Percentiles rank a stretch among this genome's conserved stretches.
These are phyloP conservation scores for Marmota monax DNA, from an alignment of 2,113 vertebrate species.

Conservation along the genomic window DNA sequence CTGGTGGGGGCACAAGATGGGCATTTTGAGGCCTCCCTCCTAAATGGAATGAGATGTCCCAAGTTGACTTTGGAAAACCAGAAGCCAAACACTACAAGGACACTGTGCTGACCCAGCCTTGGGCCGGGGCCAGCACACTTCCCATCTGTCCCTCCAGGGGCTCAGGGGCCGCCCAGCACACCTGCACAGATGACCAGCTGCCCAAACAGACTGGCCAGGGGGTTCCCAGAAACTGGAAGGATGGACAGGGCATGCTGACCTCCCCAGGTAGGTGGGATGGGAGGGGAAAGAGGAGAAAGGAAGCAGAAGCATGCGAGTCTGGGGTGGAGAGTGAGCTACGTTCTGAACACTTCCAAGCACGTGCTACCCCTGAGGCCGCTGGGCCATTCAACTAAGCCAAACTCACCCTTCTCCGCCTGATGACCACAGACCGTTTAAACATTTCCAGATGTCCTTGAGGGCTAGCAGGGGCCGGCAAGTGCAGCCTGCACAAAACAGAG, in stretches of 20 bases:
- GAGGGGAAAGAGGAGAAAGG: neutral
- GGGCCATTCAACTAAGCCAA: conserved; percentile 31
- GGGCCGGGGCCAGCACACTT: neutral
- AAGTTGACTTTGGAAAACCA: conserved; percentile 35
- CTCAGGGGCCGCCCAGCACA: neutral
- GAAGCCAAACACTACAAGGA: conserved; percentile 14
- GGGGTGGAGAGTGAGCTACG: neutral
- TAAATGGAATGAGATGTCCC: neutral
- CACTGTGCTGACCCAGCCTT: neutral
- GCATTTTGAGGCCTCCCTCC: neutral
- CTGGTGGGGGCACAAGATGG: accelerated
- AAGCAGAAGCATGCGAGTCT: neutral
- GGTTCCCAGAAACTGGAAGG: conserved; percentile 8
- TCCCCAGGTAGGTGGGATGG: conserved; percentile 30
- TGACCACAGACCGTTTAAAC: conserved; percentile 59
- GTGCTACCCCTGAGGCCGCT: neutral
- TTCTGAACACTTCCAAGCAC: conserved; percentile 7
- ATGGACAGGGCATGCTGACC: neutral
- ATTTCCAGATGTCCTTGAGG: conserved; percentile 72
- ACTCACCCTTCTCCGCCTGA: conserved; percentile 26
- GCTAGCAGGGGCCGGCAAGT: neutral
- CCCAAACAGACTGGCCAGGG: conserved; percentile 68
- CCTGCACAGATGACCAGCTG: conserved; percentile 67
- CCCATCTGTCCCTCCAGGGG: conserved; percentile 18
- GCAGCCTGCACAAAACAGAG: conserved; percentile 53